Conservation (phyloP, 1,140 invertebrate species). For the Parapsyche elsis region DNA sequence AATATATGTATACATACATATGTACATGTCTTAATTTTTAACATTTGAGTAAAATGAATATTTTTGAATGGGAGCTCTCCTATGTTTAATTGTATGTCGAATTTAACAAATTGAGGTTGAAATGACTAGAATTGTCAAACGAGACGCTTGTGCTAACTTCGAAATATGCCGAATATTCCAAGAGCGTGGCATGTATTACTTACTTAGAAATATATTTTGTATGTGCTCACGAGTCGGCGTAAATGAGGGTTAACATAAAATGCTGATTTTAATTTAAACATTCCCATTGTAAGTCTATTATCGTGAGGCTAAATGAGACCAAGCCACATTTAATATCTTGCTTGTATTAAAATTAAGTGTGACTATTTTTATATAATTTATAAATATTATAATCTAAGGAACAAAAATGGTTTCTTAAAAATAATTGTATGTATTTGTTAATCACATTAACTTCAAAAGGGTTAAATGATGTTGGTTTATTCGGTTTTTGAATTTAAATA, state of each 20-base stretch:
- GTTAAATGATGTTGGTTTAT: no score
- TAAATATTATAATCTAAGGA: no score
- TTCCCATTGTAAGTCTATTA: slow-evolving; percentile 31
- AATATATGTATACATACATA: background rate
- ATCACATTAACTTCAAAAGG: no score
- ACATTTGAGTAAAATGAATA: background rate
- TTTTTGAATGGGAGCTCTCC: background rate
- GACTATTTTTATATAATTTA: no score
- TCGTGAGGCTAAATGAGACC: background rate
- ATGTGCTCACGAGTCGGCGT: slow-evolving; percentile 45
- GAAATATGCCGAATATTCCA: slow-evolving; percentile 35
- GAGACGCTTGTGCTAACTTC: slow-evolving; percentile 36
- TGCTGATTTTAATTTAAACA: slow-evolving; percentile 41
- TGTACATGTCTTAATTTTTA: background rate
- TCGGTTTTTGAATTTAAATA: background rate
- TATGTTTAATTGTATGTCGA: background rate
- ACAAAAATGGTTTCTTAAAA: no score
- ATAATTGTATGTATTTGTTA: no score
- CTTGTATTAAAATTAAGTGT: no score
- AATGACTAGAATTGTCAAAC: background rate
- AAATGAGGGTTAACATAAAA: slow-evolving; percentile 25
- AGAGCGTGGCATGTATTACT: slow-evolving; percentile 39
- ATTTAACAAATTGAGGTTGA: slow-evolving; percentile 2
- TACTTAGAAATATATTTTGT: slow-evolving; percentile 46
- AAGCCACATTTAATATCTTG: background rate